Evolutionary conservation across 2,888 invertebrate species (phyloP).

Genomic region (Mycalesis mineus): DNA sequence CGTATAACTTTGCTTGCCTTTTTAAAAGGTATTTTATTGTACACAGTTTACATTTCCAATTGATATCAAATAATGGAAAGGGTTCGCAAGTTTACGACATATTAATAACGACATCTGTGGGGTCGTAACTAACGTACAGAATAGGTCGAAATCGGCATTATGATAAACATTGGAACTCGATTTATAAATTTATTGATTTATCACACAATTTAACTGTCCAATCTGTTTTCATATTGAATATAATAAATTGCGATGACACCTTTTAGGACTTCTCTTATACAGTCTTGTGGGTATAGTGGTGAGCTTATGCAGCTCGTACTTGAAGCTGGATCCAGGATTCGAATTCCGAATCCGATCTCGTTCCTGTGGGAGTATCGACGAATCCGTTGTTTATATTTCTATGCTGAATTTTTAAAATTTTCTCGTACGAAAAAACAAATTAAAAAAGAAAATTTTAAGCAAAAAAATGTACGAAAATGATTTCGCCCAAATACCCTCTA

Average conservation of each 20-base stretch:
- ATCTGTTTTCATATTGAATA: neutral
- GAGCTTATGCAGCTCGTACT: too few relatives aligned
- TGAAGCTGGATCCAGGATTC: too few relatives aligned
- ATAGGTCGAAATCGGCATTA: conserved; percentile 6
- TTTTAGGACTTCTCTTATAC: too few relatives aligned
- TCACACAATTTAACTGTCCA: conserved; percentile 4
- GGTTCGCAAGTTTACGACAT: conserved; percentile 34
- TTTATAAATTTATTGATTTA: conserved; percentile 19
- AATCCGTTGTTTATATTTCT: too few relatives aligned
- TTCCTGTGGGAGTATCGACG: too few relatives aligned
- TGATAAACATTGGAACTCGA: conserved; percentile 6
- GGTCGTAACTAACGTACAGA: conserved; percentile 37
- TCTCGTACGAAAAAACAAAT: too few relatives aligned
- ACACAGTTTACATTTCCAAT: conserved; percentile 6
- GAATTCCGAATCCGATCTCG: too few relatives aligned
- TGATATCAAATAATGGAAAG: conserved; percentile 18
- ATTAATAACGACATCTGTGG: conserved; percentile 39
- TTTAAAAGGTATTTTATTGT: conserved; percentile 5
- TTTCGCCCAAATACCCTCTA: neutral
- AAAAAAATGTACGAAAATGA: neutral
- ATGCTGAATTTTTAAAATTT: too few relatives aligned
- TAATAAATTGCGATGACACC: neutral
- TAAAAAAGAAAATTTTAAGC: too few relatives aligned
- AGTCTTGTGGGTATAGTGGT: too few relatives aligned
- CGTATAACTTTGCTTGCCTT: conserved; percentile 3